A percentile compares a stretch with the other conserved stretches of the same genome.
Conservation (phyloP, 2,888 invertebrate genomes). For the Caenorhabditis sinica region DNA sequence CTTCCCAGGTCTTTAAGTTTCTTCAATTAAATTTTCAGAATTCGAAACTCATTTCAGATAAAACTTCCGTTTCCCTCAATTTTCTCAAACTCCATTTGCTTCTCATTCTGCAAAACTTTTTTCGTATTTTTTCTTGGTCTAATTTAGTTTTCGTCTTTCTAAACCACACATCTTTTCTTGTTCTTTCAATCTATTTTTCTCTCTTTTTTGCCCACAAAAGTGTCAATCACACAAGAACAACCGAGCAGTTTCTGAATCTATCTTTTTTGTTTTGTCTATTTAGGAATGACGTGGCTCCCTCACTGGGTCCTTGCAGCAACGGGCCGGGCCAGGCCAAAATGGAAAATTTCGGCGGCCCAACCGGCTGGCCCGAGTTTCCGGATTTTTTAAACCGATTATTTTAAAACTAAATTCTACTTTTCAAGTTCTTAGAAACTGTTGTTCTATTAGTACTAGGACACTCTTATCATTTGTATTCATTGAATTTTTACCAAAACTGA, state of each 20-base stretch:
- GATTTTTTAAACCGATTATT: too few species aligned
- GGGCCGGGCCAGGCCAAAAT: too few species aligned
- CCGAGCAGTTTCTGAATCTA: neutral
- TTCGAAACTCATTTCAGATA: conserved; percentile 7
- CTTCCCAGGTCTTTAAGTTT: conserved; percentile 1
- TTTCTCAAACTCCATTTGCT: conserved; percentile 14
- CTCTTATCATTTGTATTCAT: too few species aligned
- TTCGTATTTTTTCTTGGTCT: neutral
- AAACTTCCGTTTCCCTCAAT: neutral
- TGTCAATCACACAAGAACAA: conserved; percentile 36
- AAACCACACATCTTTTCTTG: neutral
- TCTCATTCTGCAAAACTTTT: neutral
- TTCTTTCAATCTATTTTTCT: conserved; percentile 8
- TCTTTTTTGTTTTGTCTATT: neutral
- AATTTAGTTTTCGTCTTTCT: conserved; percentile 5
- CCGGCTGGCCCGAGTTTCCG: too few species aligned
- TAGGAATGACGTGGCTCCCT: neutral
- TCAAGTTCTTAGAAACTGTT: too few species aligned
- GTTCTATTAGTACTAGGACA: too few species aligned
- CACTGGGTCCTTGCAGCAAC: neutral
- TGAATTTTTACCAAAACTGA: too few species aligned
- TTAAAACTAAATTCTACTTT: too few species aligned
- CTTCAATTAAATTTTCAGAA: conserved; percentile 3
- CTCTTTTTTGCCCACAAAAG: neutral
- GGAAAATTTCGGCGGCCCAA: too few species aligned